Evolutionary conservation across 2,888 invertebrate species (phyloP), one percentile per base, ranked within the genome.

Genomic region (Nemotelus pantherinus): DNA sequence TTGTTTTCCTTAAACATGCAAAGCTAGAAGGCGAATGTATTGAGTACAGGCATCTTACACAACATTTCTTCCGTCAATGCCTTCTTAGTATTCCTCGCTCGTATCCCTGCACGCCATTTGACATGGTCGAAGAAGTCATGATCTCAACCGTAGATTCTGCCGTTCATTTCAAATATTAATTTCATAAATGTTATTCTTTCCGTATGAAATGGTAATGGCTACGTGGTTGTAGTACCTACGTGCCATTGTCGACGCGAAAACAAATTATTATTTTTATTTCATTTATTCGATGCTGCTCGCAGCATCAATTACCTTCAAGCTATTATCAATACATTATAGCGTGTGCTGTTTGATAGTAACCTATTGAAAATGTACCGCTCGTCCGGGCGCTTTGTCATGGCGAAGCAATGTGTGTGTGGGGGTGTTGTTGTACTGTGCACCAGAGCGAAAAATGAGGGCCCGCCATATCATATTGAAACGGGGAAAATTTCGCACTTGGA

Each of bases 231-330:
- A 25, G 68, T 41, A 68, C 53, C 9, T 53, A 68, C 53, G 70
- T 55, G 65, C 41, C 44, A 45, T 47, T 9, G 25, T 1, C 45
- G 65, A 3, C 43, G 53, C 43, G 63, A 25, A 72, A 39, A 74
- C 25, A 74, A 74, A 58, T 58, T 58, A 58, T 72, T 60, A 60
- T 74, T 74, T 47, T 74, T 74, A 72, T 72, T 72, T 72, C 60
- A 72, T 72, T 58, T 44, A 72, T 72, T 72, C n/a, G 47, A 9
- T 50, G 39, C 45, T 58, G 60, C 45, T 58, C 44, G 48, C 43
- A 72, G 63, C 74, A 74, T 74, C 74, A 74, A 57, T 74, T 74
- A 63, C 74, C 41, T 60, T 48, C 25, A 44, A 74, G 48, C 63
- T 60, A 43, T 63, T 63, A 74, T 60, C 60, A 60, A 74, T 60